phyloP scores from a whole-genome alignment of 2,888 invertebrate genomes.

The Candidula unifasciata region DNA sequence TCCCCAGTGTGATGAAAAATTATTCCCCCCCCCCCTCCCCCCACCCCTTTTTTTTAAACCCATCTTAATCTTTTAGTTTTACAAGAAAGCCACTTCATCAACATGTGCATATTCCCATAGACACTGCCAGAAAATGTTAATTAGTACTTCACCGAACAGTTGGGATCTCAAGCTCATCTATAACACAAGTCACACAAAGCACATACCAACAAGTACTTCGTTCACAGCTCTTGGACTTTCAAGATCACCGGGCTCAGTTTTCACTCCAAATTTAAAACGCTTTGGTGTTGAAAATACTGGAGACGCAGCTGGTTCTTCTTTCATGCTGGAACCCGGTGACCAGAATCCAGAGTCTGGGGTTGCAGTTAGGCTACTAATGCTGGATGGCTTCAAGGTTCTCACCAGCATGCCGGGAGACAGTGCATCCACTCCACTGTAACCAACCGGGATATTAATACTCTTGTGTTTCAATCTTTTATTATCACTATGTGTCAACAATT shows the following conservation, averaged over 20 bases:
- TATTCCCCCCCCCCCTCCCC: too few species aligned
- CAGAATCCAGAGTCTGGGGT: constrained; percentile 46
- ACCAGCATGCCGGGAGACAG: not conserved
- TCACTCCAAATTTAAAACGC: not conserved
- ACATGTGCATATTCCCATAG: too few species aligned
- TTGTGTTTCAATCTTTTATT: constrained; percentile 12
- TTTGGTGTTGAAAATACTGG: constrained; percentile 20
- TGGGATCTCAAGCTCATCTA: not conserved
- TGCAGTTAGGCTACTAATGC: not conserved
- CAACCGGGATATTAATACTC: constrained; percentile 18
- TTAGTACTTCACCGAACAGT: not conserved
- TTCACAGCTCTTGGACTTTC: not conserved
- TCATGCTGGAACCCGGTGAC: constrained; percentile 10
- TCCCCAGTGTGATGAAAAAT: too few species aligned
- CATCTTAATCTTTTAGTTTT: too few species aligned
- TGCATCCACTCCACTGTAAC: not conserved
- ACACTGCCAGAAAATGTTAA: too few species aligned
- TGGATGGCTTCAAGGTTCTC: not conserved
- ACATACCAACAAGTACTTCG: not conserved
- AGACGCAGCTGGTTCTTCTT: not conserved
- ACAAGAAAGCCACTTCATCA: too few species aligned
- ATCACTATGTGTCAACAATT: not conserved
- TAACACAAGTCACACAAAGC: not conserved
- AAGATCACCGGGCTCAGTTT: not conserved
- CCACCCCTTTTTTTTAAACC: too few species aligned